A percentile compares a stretch with the other conserved stretches of the same genome.
Conservation (phyloP, 1,140 invertebrate genomes). For the Trichonephila clavata region DNA sequence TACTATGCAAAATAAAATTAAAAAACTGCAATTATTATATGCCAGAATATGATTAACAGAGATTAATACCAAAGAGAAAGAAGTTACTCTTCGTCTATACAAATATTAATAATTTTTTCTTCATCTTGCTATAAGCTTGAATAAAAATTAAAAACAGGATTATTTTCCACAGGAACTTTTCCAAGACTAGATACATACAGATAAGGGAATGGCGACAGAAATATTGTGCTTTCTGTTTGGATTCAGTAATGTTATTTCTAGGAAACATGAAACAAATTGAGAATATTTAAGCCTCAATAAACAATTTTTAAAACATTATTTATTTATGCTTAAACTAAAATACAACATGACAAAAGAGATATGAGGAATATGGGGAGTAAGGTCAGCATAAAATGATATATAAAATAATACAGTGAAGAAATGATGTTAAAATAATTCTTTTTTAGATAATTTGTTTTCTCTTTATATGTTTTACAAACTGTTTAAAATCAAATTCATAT, state of each 20-base stretch:
- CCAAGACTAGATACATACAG: constrained; percentile 65
- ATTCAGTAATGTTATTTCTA: constrained; percentile 23
- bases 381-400: constrained; percentile 1
- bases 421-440: neutral
- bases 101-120: no score
- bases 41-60: no score
- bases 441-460: neutral
- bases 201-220: constrained; percentile 32
- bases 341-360: constrained; percentile 52
- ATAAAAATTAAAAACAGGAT: constrained; percentile 33
- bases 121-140: constrained; percentile 13
- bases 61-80: no score
- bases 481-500: constrained; percentile 22
- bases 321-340: constrained; percentile 32
- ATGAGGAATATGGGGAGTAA: constrained; percentile 13
- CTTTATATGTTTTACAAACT: neutral
- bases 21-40: no score
- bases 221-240: constrained; percentile 13
- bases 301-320: constrained; percentile 36
- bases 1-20: no score
- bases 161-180: constrained; percentile 64
- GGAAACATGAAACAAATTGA: neutral
- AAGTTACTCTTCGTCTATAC: no score
- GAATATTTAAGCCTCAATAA: constrained; percentile 22
- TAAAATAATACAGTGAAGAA: neutral